These are phyloP conservation scores for Littorina saxatilis DNA, from an alignment of 1,140 invertebrate genomes.

Conservation along the genomic window DNA sequence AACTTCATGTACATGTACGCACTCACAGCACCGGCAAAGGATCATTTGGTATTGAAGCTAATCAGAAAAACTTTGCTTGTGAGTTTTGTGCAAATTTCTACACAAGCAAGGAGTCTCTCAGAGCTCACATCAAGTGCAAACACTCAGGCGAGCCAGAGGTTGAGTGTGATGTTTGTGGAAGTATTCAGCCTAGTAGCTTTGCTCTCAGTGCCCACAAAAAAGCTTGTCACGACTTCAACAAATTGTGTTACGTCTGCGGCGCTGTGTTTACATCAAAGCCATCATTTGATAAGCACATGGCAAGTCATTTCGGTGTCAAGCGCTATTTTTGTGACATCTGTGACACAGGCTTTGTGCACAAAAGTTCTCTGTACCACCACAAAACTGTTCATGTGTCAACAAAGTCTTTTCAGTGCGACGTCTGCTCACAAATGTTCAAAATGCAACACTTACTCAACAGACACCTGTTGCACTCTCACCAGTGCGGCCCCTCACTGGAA, in stretches of 20 bases:
- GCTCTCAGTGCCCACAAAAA: constrained; percentile 7
- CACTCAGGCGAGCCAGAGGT: neutral
- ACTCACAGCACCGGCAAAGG: neutral
- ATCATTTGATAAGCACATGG: constrained; percentile 4
- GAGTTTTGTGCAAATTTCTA: constrained; percentile 4
- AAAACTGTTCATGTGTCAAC: neutral
- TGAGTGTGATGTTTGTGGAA: constrained; percentile 16
- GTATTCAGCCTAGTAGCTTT: neutral
- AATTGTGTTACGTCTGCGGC: neutral
- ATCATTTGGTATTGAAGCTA: neutral
- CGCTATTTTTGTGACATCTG: constrained; percentile 15
- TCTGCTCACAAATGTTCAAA: constrained; percentile 23
- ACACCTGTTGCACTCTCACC: neutral
- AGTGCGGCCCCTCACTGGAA: constrained; percentile 1
- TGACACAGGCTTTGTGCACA: neutral
- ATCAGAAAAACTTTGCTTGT: neutral
- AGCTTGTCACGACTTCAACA: constrained; percentile 16
- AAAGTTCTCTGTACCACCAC: constrained; percentile 12
- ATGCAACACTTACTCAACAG: neutral
- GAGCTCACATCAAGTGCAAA: constrained; percentile 5
- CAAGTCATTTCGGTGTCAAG: neutral
- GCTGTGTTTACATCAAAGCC: neutral
- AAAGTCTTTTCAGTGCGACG: constrained; percentile 2
- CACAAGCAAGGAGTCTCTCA: neutral
- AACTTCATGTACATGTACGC: neutral